Percentiles rank a stretch among this genome's conserved stretches.
Conservation (phyloP, 2,888 invertebrate genomes). For the Agonum fuliginosum region DNA sequence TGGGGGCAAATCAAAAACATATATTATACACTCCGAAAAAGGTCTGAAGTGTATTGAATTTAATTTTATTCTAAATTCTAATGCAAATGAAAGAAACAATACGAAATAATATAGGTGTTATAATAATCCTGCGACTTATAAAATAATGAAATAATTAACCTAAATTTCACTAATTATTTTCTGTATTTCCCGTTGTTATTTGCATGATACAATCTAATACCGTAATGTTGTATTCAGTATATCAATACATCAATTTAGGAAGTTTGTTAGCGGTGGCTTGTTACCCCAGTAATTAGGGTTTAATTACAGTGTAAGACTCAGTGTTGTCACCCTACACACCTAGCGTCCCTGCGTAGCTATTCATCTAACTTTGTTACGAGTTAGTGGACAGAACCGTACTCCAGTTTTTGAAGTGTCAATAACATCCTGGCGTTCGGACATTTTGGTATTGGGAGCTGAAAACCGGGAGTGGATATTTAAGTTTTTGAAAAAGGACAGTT, state of each 20-base stretch:
- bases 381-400: too few relatives aligned
- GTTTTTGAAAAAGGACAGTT: too few relatives aligned
- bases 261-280: conserved; percentile 37
- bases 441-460: too few relatives aligned
- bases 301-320: conserved; percentile 29
- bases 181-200: conserved; percentile 1
- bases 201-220: conserved; percentile 21
- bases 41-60: too few relatives aligned
- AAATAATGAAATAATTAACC: neutral
- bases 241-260: conserved; percentile 42
- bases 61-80: too few relatives aligned
- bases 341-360: conserved; percentile 5
- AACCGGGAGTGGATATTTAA: too few relatives aligned
- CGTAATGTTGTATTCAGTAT: conserved; percentile 14
- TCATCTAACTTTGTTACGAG: conserved; percentile 35
- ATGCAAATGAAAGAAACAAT: too few relatives aligned
- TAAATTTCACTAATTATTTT: conserved; percentile 9
- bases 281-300: conserved; percentile 36
- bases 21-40: too few relatives aligned
- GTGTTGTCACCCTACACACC: conserved; percentile 2
- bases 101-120: too few relatives aligned
- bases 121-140: neutral
- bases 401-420: too few relatives aligned
- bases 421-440: too few relatives aligned
- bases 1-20: too few relatives aligned